Conservation (phyloP, 2,797 vertebrate species). For the Garrulus glandarius region DNA sequence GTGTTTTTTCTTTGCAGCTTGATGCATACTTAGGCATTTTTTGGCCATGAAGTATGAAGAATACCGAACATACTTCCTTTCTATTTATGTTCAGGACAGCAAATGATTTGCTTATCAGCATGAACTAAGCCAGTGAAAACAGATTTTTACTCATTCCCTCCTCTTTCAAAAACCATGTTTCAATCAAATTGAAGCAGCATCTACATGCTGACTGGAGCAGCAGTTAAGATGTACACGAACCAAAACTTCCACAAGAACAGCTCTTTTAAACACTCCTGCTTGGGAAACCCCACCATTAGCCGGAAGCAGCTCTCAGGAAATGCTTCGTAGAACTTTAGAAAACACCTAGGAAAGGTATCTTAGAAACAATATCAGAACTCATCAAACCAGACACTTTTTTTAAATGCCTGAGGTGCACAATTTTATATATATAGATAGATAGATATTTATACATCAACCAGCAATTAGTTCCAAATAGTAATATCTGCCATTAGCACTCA, state of each 20-base stretch:
- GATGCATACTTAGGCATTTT: rapidly evolving
- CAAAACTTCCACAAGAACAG: background rate
- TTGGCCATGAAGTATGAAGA: background rate
- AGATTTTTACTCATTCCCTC: background rate
- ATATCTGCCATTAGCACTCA: background rate
- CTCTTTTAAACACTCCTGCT: background rate
- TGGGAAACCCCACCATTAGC: background rate
- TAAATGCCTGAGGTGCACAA: background rate
- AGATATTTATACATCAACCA: background rate
- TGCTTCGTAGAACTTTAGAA: background rate
- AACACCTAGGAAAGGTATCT: background rate
- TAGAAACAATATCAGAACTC: background rate
- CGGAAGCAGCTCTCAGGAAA: background rate
- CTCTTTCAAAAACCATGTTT: background rate
- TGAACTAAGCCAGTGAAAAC: background rate
- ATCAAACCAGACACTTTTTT: background rate
- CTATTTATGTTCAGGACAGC: background rate
- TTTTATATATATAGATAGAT: background rate
- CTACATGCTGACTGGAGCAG: background rate
- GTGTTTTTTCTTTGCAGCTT: background rate
- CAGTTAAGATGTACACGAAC: background rate
- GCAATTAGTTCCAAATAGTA: background rate
- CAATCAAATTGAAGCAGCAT: background rate
- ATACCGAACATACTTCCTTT: background rate
- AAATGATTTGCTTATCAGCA: background rate